Evolutionary conservation across 2,113 vertebrate species (phyloP), one percentile per base, ranked within the genome.

Genomic region (Willisornis vidua): DNA sequence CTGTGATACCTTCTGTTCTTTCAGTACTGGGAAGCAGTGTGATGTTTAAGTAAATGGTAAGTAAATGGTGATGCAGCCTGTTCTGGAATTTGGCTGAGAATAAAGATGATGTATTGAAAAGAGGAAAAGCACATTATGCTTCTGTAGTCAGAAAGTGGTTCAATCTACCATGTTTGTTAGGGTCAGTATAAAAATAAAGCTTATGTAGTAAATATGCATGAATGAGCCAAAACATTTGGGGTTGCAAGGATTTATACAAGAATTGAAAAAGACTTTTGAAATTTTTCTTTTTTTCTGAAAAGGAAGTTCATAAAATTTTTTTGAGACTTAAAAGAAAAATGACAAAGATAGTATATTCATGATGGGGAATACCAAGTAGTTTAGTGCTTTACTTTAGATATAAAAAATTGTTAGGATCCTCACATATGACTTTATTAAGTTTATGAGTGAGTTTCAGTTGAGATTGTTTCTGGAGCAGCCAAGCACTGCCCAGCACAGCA

Each of bases 331-430:
- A 1, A 46, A 66, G 4, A 31, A 79, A 75, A 61, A 9, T 58
- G 25, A 31, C 1, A 5, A 51, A 65, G 15, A 8, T 2, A 43
- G 3, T 9, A 4, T 18, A 37, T 45, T 37, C 59, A 52, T 1
- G 5, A 24, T 33, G 43, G 4, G 14, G 18, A 80, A 41, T 23
- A 5, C 5, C 37, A 39, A 52, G 25, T 31, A 68, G 4, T 49
- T 66, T 45, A 74, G 7, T 25, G 23, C 10, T 80, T 54, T 35
- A 35, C 6, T 78, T 86, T 19, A 43, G 22, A 41, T 43, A 9
- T 59, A 65, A 7, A 14, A 4, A 37, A 31, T 10, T 33, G 7
- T 35, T 39, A 71, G 16, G 23, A 41, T 62, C 46, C 3, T 33
- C n/a, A 68, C 37, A 26, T 54, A 22, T 67, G 22, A 61, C 41